Evolutionary conservation across 2,888 invertebrate species (phyloP).

Genomic region (Boloria selene): DNA sequence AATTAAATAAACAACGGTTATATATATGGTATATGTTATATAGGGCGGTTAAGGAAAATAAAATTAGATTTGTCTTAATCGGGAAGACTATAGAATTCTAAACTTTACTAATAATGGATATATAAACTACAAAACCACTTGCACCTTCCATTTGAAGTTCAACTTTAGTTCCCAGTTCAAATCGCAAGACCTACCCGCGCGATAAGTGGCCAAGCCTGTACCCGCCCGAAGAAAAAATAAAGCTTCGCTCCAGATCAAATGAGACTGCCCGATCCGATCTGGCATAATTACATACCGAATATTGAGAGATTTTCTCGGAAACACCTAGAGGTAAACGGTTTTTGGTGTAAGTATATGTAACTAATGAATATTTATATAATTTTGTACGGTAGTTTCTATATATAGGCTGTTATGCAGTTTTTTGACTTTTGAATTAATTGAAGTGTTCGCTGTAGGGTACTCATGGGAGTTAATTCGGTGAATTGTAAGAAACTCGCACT

Average conservation of each 20-base stretch:
- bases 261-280: constrained; percentile 48
- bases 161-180: constrained; percentile 36
- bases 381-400: neutral
- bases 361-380: constrained; percentile 12
- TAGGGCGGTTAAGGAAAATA: too few species aligned
- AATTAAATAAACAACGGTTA: too few species aligned
- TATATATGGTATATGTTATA: too few species aligned
- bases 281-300: constrained; percentile 33
- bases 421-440: too few species aligned
- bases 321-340: constrained; percentile 23
- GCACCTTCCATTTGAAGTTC: constrained; percentile 2
- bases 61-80: too few species aligned
- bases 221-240: constrained; percentile 45
- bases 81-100: too few species aligned
- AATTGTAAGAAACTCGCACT: too few species aligned
- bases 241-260: constrained; percentile 74
- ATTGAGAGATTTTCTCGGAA: constrained; percentile 37
- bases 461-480: too few species aligned
- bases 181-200: constrained; percentile 46
- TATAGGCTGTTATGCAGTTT: neutral
- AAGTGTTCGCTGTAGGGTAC: too few species aligned
- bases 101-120: too few species aligned
- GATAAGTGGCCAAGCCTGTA: constrained; percentile 54
- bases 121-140: too few species aligned
- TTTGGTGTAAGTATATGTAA: constrained; percentile 13